Percentiles rank a stretch among this genome's conserved stretches.
Evolutionary conservation across 1,140 invertebrate species (phyloP).

Genomic region (Drosophila navojoa): DNA sequence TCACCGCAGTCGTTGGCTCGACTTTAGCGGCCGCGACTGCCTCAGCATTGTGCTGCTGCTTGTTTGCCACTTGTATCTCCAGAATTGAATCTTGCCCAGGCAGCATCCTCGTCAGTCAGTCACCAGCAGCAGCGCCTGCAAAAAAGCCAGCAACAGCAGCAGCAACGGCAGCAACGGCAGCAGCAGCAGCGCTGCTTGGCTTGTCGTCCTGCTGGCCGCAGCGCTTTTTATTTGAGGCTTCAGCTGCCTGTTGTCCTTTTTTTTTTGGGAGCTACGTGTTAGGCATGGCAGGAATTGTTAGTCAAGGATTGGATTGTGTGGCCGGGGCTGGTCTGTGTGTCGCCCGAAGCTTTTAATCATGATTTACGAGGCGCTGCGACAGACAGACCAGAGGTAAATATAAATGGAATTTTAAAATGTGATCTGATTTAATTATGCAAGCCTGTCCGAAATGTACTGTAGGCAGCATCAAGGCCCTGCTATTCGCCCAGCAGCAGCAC

Average conservation of each 20-base stretch:
- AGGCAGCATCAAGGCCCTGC: conserved; percentile 7
- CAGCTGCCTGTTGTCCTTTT: conserved; percentile 24
- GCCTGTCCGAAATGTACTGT: conserved; percentile 39
- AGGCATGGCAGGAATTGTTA: conserved; percentile 62
- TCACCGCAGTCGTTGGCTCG: conserved; percentile 56
- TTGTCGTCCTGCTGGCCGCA: conserved; percentile 68
- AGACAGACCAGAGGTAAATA: conserved; percentile 77
- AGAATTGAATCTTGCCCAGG: conserved; percentile 75
- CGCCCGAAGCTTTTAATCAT: conserved; percentile 83
- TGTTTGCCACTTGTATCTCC: conserved; percentile 77
- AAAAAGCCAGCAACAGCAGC: conserved; percentile 28
- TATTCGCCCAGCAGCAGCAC: background rate
- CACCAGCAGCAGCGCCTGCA: conserved; percentile 18
- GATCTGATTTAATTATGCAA: conserved; percentile 83
- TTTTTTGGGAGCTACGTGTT: conserved; percentile 55
- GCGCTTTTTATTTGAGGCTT: conserved; percentile 72
- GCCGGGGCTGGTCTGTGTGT: conserved; percentile 49
- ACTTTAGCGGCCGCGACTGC: conserved; percentile 28
- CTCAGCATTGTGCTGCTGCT: conserved; percentile 41
- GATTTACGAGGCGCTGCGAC: conserved; percentile 75
- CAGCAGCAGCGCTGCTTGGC: conserved; percentile 16
- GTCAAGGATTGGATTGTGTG: conserved; percentile 29
- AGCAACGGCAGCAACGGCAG: background rate
- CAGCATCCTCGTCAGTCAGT: conserved; percentile 55
- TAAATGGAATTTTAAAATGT: conserved; percentile 84